Evolutionary conservation across 2,113 vertebrate genomes (phyloP).

Genomic region (Polypterus bichir): DNA sequence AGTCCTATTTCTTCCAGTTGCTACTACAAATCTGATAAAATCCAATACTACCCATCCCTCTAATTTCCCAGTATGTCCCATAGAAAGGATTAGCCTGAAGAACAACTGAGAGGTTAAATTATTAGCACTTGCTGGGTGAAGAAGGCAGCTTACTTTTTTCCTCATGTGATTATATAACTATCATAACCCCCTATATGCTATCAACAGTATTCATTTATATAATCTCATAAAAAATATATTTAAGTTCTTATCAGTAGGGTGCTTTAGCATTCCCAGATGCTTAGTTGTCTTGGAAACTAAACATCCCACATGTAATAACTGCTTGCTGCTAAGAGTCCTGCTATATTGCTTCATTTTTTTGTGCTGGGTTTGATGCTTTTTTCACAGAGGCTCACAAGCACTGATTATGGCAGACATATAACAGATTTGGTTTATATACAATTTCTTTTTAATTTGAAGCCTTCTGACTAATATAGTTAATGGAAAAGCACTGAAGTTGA

Average conservation of each 20-base stretch:
- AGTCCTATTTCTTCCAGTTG: too few relatives aligned
- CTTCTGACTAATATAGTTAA: too few relatives aligned
- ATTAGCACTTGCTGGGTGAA: conserved; percentile 9
- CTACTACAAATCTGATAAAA: too few relatives aligned
- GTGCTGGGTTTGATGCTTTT: not conserved
- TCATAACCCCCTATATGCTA: conserved; percentile 23
- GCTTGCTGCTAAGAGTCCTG: conserved; percentile 31
- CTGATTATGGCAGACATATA: too few relatives aligned
- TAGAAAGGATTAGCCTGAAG: too few relatives aligned
- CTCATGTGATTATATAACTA: conserved; percentile 28
- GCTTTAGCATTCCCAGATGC: conserved; percentile 39
- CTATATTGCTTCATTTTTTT: conserved; percentile 42
- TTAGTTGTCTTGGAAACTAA: conserved; percentile 59
- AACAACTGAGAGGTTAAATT: not conserved
- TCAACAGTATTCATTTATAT: conserved; percentile 39
- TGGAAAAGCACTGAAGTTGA: too few relatives aligned
- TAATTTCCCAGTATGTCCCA: too few relatives aligned
- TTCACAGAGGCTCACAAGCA: too few relatives aligned
- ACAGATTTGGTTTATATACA: too few relatives aligned
- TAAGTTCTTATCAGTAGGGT: conserved; percentile 28
- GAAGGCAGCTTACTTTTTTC: conserved; percentile 6
- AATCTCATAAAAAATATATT: conserved; percentile 55
- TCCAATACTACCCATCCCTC: too few relatives aligned
- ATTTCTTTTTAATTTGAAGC: too few relatives aligned
- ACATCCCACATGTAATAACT: conserved; percentile 45